Evolutionary conservation across 2,888 invertebrate genomes (phyloP).

Genomic region (Thereva nobilitata): DNA sequence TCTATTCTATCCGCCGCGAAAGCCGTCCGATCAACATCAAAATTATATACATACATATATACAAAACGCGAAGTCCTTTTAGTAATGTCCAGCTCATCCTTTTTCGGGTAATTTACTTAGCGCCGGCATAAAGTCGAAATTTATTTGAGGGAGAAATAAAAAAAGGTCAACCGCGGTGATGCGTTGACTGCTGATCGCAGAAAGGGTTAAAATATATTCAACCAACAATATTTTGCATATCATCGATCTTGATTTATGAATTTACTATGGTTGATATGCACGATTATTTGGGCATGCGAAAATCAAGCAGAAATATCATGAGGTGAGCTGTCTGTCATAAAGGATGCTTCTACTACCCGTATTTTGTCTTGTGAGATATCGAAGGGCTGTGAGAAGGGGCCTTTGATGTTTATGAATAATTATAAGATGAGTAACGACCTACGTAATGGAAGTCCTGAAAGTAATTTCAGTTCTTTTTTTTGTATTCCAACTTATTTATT

Average conservation of each 20-base stretch:
- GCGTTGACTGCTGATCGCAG: no score
- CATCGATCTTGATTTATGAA: neutral
- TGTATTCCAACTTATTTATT: slow-evolving; percentile 20
- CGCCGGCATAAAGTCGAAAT: slow-evolving; percentile 23
- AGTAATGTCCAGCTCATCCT: slow-evolving; percentile 3
- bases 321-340: no score
- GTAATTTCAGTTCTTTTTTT: neutral
- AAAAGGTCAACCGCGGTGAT: no score
- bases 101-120: slow-evolving; percentile 2
- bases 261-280: neutral
- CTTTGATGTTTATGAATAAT: slow-evolving; percentile 28
- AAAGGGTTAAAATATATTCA: no score
- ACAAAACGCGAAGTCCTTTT: slow-evolving; percentile 10
- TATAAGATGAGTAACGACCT: slow-evolving; percentile 4
- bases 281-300: no score
- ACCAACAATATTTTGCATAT: neutral
- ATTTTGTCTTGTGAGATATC: neutral
- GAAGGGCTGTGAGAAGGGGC: slow-evolving; percentile 8
- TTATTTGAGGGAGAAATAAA: no score
- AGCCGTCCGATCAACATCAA: no score
- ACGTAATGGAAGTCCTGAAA: slow-evolving; percentile 6
- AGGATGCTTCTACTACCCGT: no score
- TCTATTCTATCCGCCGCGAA: no score
- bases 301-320: no score
- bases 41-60: no score